Percentiles rank a stretch among this genome's conserved stretches.
Conservation (phyloP, 2,888 invertebrate genomes). For the Lithophane semibrunnea region DNA sequence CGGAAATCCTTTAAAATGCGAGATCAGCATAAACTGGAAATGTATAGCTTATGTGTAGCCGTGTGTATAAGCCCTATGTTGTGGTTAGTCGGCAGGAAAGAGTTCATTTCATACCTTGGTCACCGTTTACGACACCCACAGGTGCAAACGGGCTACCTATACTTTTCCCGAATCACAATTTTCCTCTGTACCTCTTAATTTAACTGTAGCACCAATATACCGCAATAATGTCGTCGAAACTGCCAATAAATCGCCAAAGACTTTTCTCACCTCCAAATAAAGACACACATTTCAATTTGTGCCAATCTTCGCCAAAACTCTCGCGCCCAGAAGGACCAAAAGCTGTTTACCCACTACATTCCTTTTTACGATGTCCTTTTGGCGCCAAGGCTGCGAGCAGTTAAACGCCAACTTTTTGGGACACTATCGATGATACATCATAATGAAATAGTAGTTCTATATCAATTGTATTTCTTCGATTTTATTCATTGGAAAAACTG, state of each 20-base stretch:
- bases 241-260: slow-evolving; percentile 33
- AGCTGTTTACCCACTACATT: slow-evolving; percentile 26
- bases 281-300: slow-evolving; percentile 45
- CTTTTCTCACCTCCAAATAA: slow-evolving; percentile 31
- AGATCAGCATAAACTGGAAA: too few species aligned
- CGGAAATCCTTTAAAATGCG: too few species aligned
- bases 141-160: slow-evolving; percentile 5
- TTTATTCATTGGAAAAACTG: slow-evolving; percentile 39
- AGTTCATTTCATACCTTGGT: slow-evolving; percentile 12
- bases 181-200: slow-evolving; percentile 31
- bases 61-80: neutral
- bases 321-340: neutral
- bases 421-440: slow-evolving; percentile 50
- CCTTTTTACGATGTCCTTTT: slow-evolving; percentile 46
- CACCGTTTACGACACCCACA: slow-evolving; percentile 30
- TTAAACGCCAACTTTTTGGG: slow-evolving; percentile 47
- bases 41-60: too few species aligned
- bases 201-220: slow-evolving; percentile 26
- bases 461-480: slow-evolving; percentile 33
- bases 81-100: neutral
- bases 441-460: slow-evolving; percentile 49
- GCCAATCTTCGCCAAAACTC: slow-evolving; percentile 8
- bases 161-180: slow-evolving; percentile 18
- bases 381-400: slow-evolving; percentile 52
- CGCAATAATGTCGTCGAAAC: slow-evolving; percentile 25